Percentiles rank a stretch among this genome's conserved stretches.
Conservation (phyloP, 2,113 vertebrate genomes). For the Sinocyclocheilus rhinocerous region DNA sequence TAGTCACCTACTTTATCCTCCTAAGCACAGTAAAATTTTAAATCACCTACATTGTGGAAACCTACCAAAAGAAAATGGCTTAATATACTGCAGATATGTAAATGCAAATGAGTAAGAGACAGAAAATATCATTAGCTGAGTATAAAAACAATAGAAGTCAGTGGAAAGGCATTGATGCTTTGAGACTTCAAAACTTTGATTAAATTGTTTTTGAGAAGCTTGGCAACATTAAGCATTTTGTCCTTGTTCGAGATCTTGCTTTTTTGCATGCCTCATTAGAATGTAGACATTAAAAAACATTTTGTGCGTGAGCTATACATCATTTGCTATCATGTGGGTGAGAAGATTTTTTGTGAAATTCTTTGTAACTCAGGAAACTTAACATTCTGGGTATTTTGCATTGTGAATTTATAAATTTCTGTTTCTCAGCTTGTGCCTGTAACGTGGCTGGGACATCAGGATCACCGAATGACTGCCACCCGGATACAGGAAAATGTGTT, state of each 20-base stretch:
- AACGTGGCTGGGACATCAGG: constrained; percentile 69
- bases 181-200: constrained; percentile 19
- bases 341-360: not conserved
- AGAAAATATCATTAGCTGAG: constrained; percentile 3
- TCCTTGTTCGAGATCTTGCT: not conserved
- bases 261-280: constrained; percentile 25
- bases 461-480: constrained; percentile 73
- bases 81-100: not conserved
- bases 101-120: not conserved
- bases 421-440: constrained; percentile 83
- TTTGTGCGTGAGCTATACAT: not conserved
- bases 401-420: constrained; percentile 29
- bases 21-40: no score
- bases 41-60: not conserved
- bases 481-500: constrained; percentile 78
- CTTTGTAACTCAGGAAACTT: not conserved
- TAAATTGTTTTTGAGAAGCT: constrained; percentile 4
- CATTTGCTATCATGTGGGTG: constrained; percentile 14
- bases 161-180: not conserved
- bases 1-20: not conserved
- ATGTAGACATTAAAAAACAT: constrained; percentile 5
- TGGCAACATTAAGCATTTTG: not conserved
- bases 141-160: not conserved
- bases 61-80: not conserved
- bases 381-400: not conserved